Base-by-base conservation (phyloP, 2,888 invertebrate genomes). In the Nemotelus nigrinus region DNA sequence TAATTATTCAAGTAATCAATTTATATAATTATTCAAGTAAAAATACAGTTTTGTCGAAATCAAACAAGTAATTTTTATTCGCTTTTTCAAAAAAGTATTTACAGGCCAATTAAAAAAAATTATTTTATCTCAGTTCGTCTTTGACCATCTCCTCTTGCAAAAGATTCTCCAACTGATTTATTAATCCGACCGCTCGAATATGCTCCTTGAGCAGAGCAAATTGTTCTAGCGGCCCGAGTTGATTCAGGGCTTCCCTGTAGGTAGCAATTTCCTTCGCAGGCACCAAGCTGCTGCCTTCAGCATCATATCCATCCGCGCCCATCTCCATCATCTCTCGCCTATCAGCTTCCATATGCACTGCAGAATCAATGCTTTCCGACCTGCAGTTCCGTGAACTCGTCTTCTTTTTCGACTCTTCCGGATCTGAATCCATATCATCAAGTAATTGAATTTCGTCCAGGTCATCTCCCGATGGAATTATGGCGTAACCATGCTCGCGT, bases 181-280 rank as follows among this genome's bases (percentile, higher is more conserved):
- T 63, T 3, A 77, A 65, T 43, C 77, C 77, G 47, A 71, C 72
- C 45, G 71, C 77, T 43, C 77, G 71, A 41, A 72, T 39, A 47
- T 77, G 53, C 41, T 63, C 71, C n/a, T 57, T 71, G 2, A 63
- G 5, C 41, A 77, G 25, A 10, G 70, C 70, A 43, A 77, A 77
- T 48, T 77, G 57, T 53, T 77, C 77, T 71, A 77, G 5, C 8
- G 77, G 77, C 2, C 70, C 77, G 44, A 77, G 70, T n/a, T 70
- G 50, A n/a, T 63, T 74, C 10, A 74, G 43, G 0, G 74, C 74
- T 7, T 74, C 63, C 41, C 43, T 74, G 41, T 74, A 74, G 10
- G 2, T 63, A 5, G 25, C 41, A n/a, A 74, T 63, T 39, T 74
- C 60, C 6, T 47, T 41, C 4, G 60, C 74, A 47, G 3, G n/a